A percentile compares a stretch with the other conserved stretches of the same genome.
Conservation (phyloP, 2,113 vertebrate species). For the Cepphus grylle region DNA sequence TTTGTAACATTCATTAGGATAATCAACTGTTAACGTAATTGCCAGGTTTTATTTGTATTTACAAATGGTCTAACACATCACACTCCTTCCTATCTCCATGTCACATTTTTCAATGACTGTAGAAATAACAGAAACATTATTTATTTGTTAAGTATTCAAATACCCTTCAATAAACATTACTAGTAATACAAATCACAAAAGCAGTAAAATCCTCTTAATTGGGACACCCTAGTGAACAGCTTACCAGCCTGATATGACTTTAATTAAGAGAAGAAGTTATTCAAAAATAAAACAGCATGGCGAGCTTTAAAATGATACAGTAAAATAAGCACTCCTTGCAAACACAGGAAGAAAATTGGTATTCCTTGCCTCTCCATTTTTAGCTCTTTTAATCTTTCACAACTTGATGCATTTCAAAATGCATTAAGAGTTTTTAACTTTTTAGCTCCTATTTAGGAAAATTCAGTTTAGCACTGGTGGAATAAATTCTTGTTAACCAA, state of each 20-base stretch:
- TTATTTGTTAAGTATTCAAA: not conserved
- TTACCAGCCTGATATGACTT: not conserved
- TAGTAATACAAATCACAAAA: not conserved
- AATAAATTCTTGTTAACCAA: not conserved
- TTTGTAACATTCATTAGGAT: not conserved
- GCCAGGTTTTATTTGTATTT: not conserved
- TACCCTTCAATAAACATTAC: not conserved
- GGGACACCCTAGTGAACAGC: not conserved
- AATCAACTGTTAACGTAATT: not conserved
- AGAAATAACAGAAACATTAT: not conserved
- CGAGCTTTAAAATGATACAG: not conserved
- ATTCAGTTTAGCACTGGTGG: not conserved
- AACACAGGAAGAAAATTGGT: not conserved
- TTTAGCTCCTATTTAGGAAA: not conserved
- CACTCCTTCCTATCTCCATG: not conserved
- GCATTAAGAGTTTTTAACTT: not conserved
- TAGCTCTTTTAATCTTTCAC: not conserved
- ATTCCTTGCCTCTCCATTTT: not conserved
- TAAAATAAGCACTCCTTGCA: not conserved
- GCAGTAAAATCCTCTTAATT: constrained; percentile 13
- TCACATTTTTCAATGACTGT: not conserved
- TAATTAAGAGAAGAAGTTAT: not conserved
- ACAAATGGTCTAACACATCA: not conserved
- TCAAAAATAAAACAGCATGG: not conserved
- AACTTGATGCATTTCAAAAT: not conserved